Percentiles rank a stretch among this genome's conserved stretches.
These are phyloP conservation scores for Passerina amoena DNA, from an alignment of 2,113 vertebrate genomes.

Conservation along the genomic window DNA sequence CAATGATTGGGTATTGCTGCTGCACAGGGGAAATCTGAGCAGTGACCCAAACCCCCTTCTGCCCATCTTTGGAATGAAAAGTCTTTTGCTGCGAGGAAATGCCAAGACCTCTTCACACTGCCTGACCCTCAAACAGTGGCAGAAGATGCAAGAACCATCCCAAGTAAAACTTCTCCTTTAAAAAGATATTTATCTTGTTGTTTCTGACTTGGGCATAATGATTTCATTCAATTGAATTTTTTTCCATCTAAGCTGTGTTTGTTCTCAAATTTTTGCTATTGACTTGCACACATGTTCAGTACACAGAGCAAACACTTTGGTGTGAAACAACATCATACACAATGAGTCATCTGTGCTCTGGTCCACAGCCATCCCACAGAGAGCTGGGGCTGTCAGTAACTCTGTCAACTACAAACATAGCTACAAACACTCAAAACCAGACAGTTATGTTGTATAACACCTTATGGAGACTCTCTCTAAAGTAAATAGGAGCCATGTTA, in stretches of 20 bases:
- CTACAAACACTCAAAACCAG: conserved; percentile 44
- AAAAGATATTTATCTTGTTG: neutral
- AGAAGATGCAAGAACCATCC: neutral
- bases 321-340: conserved; percentile 67
- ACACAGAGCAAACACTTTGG: conserved; percentile 61
- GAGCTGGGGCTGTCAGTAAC: conserved; percentile 62
- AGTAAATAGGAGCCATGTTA: neutral
- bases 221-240: conserved; percentile 22
- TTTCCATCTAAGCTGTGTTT: conserved; percentile 45
- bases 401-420: conserved; percentile 63
- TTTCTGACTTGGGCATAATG: neutral
- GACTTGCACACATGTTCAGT: conserved; percentile 60
- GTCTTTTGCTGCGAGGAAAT: neutral
- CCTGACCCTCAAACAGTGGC: neutral
- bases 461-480: conserved; percentile 44
- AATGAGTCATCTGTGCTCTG: conserved; percentile 63
- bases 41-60: neutral
- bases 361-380: conserved; percentile 67
- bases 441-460: conserved; percentile 58
- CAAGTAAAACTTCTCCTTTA: neutral
- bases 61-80: neutral
- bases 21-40: neutral
- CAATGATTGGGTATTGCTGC: neutral
- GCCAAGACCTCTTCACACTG: neutral
- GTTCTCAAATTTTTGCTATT: conserved; percentile 51